Evolutionary conservation across 2,888 invertebrate species (phyloP).

Genomic region (Tiliacea aurago): DNA sequence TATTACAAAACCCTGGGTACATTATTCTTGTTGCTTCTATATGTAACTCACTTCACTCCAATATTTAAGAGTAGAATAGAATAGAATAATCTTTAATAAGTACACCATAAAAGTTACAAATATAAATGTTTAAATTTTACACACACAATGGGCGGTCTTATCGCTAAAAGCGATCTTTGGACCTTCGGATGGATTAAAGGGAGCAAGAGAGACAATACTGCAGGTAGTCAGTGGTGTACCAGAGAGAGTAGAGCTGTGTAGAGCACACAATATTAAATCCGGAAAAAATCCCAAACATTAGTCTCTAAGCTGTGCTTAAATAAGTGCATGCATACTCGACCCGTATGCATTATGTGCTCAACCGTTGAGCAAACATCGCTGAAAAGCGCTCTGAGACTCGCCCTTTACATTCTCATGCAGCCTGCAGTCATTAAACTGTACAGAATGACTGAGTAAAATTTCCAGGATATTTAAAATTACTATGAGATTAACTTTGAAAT

Average conservation of each 20-base stretch:
- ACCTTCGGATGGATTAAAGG: too few species aligned
- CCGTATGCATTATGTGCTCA: constrained; percentile 38
- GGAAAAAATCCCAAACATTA: constrained; percentile 9
- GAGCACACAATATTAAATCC: neutral
- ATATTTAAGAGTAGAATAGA: neutral
- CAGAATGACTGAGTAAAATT: constrained; percentile 3
- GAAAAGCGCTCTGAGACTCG: constrained; percentile 17
- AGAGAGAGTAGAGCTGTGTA: too few species aligned
- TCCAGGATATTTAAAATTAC: neutral
- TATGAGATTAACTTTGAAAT: neutral
- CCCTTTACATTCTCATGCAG: constrained; percentile 26
- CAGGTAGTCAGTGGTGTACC: too few species aligned
- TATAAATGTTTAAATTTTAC: too few species aligned
- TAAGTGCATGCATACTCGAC: constrained; percentile 33
- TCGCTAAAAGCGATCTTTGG: too few species aligned
- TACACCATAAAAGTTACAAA: too few species aligned
- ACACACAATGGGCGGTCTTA: too few species aligned
- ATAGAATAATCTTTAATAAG: too few species aligned
- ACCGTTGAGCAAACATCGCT: constrained; percentile 36
- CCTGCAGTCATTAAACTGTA: constrained; percentile 25
- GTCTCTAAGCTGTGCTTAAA: constrained; percentile 10
- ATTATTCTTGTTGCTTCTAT: too few species aligned
- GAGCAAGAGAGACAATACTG: too few species aligned
- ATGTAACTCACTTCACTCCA: neutral
- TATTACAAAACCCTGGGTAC: too few species aligned